Evolutionary conservation across 2,113 vertebrate genomes (phyloP).

Genomic region (Sisor rabdophorus): DNA sequence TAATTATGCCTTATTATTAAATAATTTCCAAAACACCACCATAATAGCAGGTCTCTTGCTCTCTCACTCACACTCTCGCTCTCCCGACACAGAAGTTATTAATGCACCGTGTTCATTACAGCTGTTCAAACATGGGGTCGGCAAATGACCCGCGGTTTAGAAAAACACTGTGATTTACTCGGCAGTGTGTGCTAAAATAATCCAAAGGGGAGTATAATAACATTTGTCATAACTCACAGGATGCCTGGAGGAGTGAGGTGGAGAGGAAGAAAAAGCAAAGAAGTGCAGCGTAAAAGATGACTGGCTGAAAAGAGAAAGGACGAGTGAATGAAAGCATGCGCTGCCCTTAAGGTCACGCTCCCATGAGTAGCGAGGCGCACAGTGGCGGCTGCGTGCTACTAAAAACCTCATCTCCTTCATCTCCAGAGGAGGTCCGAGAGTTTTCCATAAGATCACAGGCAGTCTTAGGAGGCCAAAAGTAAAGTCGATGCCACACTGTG

Average conservation of each 20-base stretch:
- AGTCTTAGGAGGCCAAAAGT: conserved; percentile 61
- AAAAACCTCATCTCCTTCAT: conserved; percentile 62
- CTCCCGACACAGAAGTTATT: conserved; percentile 59
- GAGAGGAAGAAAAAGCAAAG: background rate
- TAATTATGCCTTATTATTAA: conserved; percentile 12
- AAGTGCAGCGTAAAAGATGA: conserved; percentile 13
- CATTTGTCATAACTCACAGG: conserved; percentile 70
- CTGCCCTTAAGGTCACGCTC: conserved; percentile 18
- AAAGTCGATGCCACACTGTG: conserved; percentile 51
- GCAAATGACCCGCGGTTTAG: conserved; percentile 79
- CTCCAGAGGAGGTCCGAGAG: conserved; percentile 66
- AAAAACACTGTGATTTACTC: conserved; percentile 79
- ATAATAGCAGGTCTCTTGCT: conserved; percentile 31
- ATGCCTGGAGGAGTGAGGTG: conserved; percentile 40
- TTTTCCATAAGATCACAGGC: conserved; percentile 61
- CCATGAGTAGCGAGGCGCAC: conserved; percentile 22
- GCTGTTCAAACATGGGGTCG: conserved; percentile 78
- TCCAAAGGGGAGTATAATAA: conserved; percentile 71
- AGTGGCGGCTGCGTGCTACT: conserved; percentile 50
- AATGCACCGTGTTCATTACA: conserved; percentile 75
- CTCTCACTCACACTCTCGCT: conserved; percentile 11
- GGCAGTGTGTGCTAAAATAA: conserved; percentile 76
- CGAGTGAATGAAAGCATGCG: conserved; percentile 3
- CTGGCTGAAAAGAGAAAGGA: conserved; percentile 6
- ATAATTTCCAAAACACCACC: conserved; percentile 25